Evolutionary conservation across 1,140 invertebrate species (phyloP).

Genomic region (Contarinia nasturtii): DNA sequence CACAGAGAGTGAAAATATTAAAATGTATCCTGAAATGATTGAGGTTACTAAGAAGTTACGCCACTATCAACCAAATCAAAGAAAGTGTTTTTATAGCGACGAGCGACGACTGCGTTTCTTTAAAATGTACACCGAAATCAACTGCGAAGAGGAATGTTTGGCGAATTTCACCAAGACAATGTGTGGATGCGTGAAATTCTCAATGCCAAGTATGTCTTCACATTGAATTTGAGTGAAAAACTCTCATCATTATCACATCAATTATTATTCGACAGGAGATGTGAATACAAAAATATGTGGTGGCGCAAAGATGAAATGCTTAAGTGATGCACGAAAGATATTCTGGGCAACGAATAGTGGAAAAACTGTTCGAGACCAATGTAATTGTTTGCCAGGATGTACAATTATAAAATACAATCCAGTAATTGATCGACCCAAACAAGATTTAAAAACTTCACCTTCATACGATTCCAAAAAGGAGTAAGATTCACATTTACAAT

Average conservation of each 20-base stretch:
- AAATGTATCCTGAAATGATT: conserved; percentile 40
- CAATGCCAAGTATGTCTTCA: conserved; percentile 34
- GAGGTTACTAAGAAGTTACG: conserved; percentile 30
- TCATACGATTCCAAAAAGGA: no score
- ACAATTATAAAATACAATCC: no score
- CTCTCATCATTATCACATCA: no score
- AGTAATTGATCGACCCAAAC: no score
- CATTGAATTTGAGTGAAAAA: not conserved
- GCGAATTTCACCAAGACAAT: conserved; percentile 35
- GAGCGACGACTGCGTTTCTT: not conserved
- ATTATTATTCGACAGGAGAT: conserved; percentile 18
- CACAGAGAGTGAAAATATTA: conserved; percentile 16
- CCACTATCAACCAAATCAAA: conserved; percentile 24
- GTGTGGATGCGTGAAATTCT: conserved; percentile 39
- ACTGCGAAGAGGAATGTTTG: conserved; percentile 42
- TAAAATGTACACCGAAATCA: conserved; percentile 36
- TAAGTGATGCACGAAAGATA: conserved; percentile 5
- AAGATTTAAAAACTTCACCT: no score
- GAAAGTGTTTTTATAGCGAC: not conserved
- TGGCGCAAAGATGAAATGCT: conserved; percentile 18
- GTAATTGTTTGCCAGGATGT: no score
- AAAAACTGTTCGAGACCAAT: no score
- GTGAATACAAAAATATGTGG: conserved; percentile 25
- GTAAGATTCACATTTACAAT: no score
- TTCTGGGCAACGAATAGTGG: no score